Evolutionary conservation across 2,113 vertebrate species (phyloP).

Genomic region (Rhodinocichla rosea): DNA sequence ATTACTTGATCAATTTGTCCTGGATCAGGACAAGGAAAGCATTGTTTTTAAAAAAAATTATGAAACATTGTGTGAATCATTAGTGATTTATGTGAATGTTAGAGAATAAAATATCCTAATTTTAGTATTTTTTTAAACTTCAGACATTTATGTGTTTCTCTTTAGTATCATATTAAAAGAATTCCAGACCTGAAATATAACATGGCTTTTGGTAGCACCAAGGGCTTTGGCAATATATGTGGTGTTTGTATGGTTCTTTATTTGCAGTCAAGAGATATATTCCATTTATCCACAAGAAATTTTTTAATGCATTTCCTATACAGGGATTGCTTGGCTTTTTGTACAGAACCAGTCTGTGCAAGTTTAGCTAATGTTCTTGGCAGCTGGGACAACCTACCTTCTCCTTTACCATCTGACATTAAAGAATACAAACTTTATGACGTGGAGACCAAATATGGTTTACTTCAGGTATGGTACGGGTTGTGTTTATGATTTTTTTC

Average conservation of each 20-base stretch:
- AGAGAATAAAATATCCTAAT: neutral
- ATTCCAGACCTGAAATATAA: neutral
- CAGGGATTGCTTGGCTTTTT: slow-evolving; percentile 97
- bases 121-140: neutral
- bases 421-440: slow-evolving; percentile 97
- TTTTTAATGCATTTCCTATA: slow-evolving; percentile 19
- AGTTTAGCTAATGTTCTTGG: slow-evolving; percentile 96
- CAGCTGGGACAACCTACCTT: slow-evolving; percentile 93
- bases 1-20: neutral
- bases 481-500: neutral
- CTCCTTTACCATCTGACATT: slow-evolving; percentile 88
- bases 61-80: neutral
- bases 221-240: neutral
- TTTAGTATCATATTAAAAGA: neutral
- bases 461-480: slow-evolving; percentile 87
- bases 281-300: neutral
- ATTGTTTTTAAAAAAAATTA: neutral
- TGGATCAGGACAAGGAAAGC: neutral
- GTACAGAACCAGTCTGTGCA: slow-evolving; percentile 95
- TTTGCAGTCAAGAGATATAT: neutral
- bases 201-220: neutral
- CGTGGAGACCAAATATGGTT: slow-evolving; percentile 95
- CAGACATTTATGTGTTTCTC: neutral
- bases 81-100: neutral
- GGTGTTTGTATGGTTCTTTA: neutral